phyloP scores from a whole-genome alignment of 2,888 invertebrate genomes.

The Caenorhabditis sp. region DNA sequence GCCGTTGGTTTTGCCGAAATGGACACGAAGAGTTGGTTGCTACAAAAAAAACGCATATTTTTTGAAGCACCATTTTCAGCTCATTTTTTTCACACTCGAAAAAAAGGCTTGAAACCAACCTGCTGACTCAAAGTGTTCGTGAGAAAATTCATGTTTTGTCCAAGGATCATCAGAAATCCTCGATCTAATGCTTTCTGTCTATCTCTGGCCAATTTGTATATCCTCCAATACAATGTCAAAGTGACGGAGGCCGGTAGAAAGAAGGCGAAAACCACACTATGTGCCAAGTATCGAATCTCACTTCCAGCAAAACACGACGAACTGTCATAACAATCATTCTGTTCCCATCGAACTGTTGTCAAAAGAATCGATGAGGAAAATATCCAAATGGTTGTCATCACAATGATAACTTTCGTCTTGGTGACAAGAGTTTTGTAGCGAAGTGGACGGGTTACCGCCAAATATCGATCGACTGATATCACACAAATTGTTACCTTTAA shows the following conservation, averaged over 20 bases:
- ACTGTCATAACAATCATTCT: slow-evolving; percentile 58
- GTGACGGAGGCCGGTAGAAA: slow-evolving; percentile 71
- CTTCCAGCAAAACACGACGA: slow-evolving; percentile 67
- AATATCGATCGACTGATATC: slow-evolving; percentile 72
- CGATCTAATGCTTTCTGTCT: slow-evolving; percentile 67
- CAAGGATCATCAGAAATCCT: slow-evolving; percentile 70
- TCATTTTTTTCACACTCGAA: not conserved
- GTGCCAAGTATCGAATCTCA: slow-evolving; percentile 70
- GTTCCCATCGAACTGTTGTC: slow-evolving; percentile 68
- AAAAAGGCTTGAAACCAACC: no score
- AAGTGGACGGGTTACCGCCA: slow-evolving; percentile 70
- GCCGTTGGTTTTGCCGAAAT: slow-evolving; percentile 69
- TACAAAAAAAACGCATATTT: slow-evolving; percentile 20
- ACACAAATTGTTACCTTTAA: slow-evolving; percentile 74
- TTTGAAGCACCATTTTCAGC: slow-evolving; percentile 11
- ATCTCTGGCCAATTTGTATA: slow-evolving; percentile 67
- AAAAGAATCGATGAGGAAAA: slow-evolving; percentile 67
- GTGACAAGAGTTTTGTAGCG: slow-evolving; percentile 70
- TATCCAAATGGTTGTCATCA: slow-evolving; percentile 68
- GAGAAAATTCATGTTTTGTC: slow-evolving; percentile 71
- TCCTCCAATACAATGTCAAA: slow-evolving; percentile 70
- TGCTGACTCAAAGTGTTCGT: slow-evolving; percentile 69
- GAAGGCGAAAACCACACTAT: slow-evolving; percentile 70
- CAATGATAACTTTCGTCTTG: slow-evolving; percentile 61
- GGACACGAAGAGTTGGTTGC: slow-evolving; percentile 69